Base-by-base conservation (phyloP, 2,797 vertebrate genomes). In the Catostomus latipinnis region DNA sequence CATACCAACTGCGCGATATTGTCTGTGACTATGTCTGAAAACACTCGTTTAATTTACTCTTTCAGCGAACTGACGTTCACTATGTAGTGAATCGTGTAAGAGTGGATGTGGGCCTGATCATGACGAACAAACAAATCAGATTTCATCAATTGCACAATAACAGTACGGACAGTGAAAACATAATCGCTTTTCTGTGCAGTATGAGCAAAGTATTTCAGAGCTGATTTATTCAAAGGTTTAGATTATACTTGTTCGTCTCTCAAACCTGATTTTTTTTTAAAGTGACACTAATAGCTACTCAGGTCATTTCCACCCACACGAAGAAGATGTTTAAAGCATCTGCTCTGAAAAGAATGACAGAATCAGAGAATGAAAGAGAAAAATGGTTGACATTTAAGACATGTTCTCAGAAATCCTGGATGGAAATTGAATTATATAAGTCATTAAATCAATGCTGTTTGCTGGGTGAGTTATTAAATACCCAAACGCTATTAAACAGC, bases 261-360 rank as follows among this genome's bases (percentile, higher is more conserved):
- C 14, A 12, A 57, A 43, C 14, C n/a, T 71, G 58, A 58, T 10
- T 48, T 11, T 45, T 76, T 57, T 45, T 65, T 52, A 9, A 63
- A 70, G 52, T 46, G n/a, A 46, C 48, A 18, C 52, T 57, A 12
- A 75, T 63, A 56, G 74, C 80, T 16, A 22, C 18, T 49, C 67
- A 50, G 67, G 74, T 81, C 67, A 66, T 46, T 60, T 13, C 46
- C 67, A 43, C 45, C 52, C 53, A 18, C 52, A 58, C 10, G 62
- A 76, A 70, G 53, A 71, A 76, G 67, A 81, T 58, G 53, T 67
- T 71, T 58, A 57, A 81, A 60, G 80, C 80, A 56, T 76, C 74
- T 76, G 60, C 53, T 53, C 50, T 60, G 46, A 60, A 58, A 69
- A 71, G 18, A 63, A 54, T 68, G 56, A 45, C 46, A 74, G 49